phyloP scores from a whole-genome alignment of 2,113 vertebrate species.

The Neofelis nebulosa region DNA sequence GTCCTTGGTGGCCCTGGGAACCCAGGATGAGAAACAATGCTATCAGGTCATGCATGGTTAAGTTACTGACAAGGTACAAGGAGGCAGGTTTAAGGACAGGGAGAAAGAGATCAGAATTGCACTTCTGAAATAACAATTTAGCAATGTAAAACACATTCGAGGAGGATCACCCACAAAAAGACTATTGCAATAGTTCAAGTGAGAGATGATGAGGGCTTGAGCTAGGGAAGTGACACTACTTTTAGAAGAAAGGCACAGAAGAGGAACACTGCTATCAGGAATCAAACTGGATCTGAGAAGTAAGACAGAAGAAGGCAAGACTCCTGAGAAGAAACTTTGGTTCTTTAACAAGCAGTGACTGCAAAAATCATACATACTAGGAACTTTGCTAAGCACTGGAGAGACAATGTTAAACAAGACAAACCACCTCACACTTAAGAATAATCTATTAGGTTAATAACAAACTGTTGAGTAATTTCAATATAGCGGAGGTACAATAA shows the following conservation, averaged over 20 bases:
- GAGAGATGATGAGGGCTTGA: neutral
- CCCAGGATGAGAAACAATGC: neutral
- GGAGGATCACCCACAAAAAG: neutral
- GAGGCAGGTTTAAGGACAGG: neutral
- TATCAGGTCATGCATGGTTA: neutral
- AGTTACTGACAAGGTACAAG: neutral
- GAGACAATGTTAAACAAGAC: neutral
- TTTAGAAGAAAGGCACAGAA: neutral
- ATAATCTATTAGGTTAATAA: neutral
- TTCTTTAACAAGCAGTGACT: conserved; percentile 13
- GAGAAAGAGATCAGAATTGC: neutral
- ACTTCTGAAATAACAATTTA: neutral
- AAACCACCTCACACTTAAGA: neutral
- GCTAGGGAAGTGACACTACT: neutral
- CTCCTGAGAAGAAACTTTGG: neutral
- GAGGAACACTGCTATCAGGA: neutral
- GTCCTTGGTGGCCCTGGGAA: neutral
- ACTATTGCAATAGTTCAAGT: neutral
- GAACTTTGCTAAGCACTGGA: neutral
- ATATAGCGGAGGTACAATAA: neutral
- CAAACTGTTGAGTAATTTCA: neutral
- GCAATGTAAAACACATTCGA: neutral
- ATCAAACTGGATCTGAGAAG: neutral
- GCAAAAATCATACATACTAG: neutral
- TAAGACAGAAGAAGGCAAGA: neutral